Evolutionary conservation across 2,113 vertebrate species (phyloP), one percentile per base, ranked within the genome.

Genomic region (Tragelaphus buxtoni): DNA sequence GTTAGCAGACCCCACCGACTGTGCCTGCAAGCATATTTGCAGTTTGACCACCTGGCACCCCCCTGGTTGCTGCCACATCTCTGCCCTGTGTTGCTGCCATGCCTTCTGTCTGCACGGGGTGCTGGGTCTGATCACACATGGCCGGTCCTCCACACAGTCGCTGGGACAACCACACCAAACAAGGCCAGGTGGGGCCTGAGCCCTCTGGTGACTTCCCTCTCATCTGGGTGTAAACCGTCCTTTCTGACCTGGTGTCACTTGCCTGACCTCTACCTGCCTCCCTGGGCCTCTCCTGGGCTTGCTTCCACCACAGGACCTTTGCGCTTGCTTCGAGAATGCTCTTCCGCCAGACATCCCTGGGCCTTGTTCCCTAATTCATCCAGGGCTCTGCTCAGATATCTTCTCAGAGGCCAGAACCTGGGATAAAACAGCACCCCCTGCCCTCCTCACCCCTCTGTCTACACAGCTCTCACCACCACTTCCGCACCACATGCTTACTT

Each of bases 401-500:
- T 47, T 51, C 88, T 53, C 35, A 24, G 49, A 0, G 24, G 30
- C 39, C n/a, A 26, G 69, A 42, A 3, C 12, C 3, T 5, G 9
- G 9, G 3, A 3, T 2, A 1, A 28, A 16, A 58, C 5, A 8
- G n/a, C 1, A 35, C 5, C 22, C 32, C n/a, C 22, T 10, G 16
- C 35, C 39, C 49, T 4, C 24, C 26, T 35, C 13, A 16, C 20
- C 39, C 7, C 20, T 9, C 22, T 56, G 4, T 7, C 39, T 3
- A 8, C 30, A 3, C 1, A 4, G 76, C 76, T 56, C 42, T 14
- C 28, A 0, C 4, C 22, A 5, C 32, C 65, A 9, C 58, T 22
- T 5, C 4, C 0, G 0, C 0, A 16, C 35, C 8, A n/a, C 32
- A 16, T 0, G 5, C 83, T 51, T 24, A 16, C n/a, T 69, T 26